Conservation (phyloP, 2,113 vertebrate species). For the Cephalopholis sonnerati region DNA sequence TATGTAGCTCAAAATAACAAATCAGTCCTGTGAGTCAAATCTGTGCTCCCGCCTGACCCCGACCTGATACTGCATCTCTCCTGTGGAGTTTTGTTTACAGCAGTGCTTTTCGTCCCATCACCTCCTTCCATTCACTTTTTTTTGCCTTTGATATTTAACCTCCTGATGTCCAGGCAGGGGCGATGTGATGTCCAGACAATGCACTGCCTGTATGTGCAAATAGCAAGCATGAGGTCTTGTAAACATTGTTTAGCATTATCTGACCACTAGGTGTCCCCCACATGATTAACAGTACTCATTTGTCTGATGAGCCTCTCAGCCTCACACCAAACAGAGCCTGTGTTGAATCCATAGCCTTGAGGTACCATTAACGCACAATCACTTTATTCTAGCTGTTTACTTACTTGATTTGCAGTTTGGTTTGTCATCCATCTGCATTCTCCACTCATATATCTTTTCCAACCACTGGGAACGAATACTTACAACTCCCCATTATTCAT, state of each 20-base stretch:
- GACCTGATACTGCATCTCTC: not conserved
- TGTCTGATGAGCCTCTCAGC: not conserved
- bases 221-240: not conserved
- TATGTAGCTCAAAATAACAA: not conserved
- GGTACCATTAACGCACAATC: not conserved
- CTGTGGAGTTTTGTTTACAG: not conserved
- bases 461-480: not conserved
- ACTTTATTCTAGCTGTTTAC: not conserved
- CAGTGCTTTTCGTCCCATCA: not conserved
- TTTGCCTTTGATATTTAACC: not conserved
- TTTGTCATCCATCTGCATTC: not conserved
- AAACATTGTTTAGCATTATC: conserved; percentile 1
- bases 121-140: not conserved
- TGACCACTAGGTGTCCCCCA: conserved; percentile 7
- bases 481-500: not conserved
- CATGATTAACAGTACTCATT: not conserved
- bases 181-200: not conserved
- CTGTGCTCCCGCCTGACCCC: not conserved
- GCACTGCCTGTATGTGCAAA: not conserved
- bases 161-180: too few species aligned
- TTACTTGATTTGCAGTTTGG: not conserved
- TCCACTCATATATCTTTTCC: not conserved
- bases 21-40: not conserved
- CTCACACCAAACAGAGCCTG: not conserved
- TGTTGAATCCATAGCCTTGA: not conserved